Percentiles rank a stretch among this genome's conserved stretches.
Evolutionary conservation across 2,888 invertebrate genomes (phyloP).

Genomic region (Chymomyza fuscimana): DNA sequence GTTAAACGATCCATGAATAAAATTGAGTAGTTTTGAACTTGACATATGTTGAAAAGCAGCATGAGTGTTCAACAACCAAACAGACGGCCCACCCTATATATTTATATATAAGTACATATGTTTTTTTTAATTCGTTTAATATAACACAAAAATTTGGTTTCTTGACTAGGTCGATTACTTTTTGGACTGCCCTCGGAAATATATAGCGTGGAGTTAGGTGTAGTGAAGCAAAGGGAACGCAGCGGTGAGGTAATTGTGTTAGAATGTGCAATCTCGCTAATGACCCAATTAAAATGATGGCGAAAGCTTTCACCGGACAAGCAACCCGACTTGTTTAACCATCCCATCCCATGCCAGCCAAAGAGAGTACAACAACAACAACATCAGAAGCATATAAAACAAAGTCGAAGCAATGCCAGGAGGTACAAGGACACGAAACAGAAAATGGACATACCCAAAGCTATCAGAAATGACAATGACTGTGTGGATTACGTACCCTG

Average conservation of each 20-base stretch:
- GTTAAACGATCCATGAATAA: too few species aligned
- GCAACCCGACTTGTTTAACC: neutral
- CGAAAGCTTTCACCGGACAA: conserved; percentile 47
- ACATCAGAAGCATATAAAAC: neutral
- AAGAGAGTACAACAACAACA: neutral
- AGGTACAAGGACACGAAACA: neutral
- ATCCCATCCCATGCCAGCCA: conserved; percentile 22
- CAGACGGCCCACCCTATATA: too few species aligned
- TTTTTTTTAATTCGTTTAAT: too few species aligned
- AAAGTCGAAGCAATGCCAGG: neutral
- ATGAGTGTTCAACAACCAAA: too few species aligned
- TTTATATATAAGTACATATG: too few species aligned
- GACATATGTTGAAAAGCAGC: too few species aligned
- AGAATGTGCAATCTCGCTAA: conserved; percentile 61
- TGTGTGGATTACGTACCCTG: conserved; percentile 27
- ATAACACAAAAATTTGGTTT: too few species aligned
- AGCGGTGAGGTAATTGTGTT: conserved; percentile 29
- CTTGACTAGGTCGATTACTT: too few species aligned
- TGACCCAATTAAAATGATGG: conserved; percentile 67
- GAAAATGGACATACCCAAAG: neutral
- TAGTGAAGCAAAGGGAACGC: neutral
- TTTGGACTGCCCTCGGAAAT: too few species aligned
- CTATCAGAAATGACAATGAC: conserved; percentile 6
- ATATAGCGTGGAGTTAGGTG: neutral
- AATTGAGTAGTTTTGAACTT: too few species aligned